phyloP scores from a whole-genome alignment of 64 coral and sea anemone genomes.

The Cladopsammia gracilis region DNA sequence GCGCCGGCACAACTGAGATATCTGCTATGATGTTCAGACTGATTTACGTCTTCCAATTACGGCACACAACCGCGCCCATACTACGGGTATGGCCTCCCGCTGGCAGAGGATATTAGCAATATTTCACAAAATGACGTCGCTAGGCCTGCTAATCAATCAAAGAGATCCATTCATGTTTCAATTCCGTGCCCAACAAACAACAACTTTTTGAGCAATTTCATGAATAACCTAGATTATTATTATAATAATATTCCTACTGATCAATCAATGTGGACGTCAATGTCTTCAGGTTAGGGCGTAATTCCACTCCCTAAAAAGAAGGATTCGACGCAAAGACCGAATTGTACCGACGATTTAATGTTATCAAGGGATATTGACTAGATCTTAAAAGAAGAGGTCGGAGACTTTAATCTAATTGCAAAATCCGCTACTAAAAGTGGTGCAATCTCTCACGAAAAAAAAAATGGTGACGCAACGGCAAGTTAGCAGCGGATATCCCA shows the following conservation, averaged over 20 bases:
- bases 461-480: not conserved
- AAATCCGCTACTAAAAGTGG: not conserved
- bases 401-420: not conserved
- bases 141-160: not conserved
- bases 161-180: not conserved
- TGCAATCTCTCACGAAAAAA: too few relatives aligned
- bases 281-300: not conserved
- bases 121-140: not conserved
- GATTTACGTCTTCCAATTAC: not conserved
- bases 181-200: not conserved
- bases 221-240: too few relatives aligned
- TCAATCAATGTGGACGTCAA: not conserved
- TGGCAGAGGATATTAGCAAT: not conserved
- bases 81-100: not conserved
- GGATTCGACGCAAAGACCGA: not conserved
- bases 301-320: not conserved
- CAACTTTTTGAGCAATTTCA: not conserved
- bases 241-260: not conserved
- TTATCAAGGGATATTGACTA: slow-evolving; percentile 3
- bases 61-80: not conserved
- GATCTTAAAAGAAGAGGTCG: not conserved
- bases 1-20: too few relatives aligned
- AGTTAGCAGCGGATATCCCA: not conserved
- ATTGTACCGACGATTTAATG: not conserved
- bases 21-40: not conserved